These are phyloP conservation scores for Scomber japonicus DNA, from an alignment of 2,113 vertebrate species.

Conservation along the genomic window DNA sequence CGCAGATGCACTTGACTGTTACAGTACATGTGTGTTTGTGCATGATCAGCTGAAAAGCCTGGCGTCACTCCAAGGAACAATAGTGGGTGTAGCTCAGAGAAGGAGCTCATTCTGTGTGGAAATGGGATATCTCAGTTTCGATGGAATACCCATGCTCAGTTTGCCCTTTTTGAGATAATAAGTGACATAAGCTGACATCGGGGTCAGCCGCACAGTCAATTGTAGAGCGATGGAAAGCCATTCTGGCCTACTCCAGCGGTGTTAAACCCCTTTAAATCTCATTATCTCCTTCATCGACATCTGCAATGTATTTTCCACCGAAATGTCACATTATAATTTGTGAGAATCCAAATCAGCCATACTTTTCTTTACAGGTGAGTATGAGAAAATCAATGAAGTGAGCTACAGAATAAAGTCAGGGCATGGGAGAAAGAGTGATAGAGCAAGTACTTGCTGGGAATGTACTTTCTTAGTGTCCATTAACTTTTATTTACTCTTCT, in stretches of 20 bases:
- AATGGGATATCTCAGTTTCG: slow-evolving; percentile 52
- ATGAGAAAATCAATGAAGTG: slow-evolving; percentile 51
- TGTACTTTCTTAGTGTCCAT: neutral
- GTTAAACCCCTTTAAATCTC: slow-evolving; percentile 69
- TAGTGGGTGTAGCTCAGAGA: slow-evolving; percentile 14
- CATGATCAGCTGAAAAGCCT: slow-evolving; percentile 69
- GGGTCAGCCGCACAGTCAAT: slow-evolving; percentile 60
- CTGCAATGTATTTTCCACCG: slow-evolving; percentile 63
- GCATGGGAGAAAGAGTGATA: neutral
- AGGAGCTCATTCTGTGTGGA: slow-evolving; percentile 32
- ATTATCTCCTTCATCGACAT: slow-evolving; percentile 58
- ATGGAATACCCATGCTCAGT: slow-evolving; percentile 27
- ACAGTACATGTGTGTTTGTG: slow-evolving; percentile 57
- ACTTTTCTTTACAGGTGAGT: slow-evolving; percentile 48
- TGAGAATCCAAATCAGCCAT: slow-evolving; percentile 40
- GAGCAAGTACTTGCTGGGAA: neutral
- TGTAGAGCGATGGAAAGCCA: slow-evolving; percentile 57
- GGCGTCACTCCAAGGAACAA: slow-evolving; percentile 34
- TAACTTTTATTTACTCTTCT: neutral
- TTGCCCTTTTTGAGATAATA: slow-evolving; percentile 65
- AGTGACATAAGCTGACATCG: slow-evolving; percentile 64
- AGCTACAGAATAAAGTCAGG: slow-evolving; percentile 22
- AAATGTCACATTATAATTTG: slow-evolving; percentile 74
- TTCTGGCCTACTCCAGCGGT: slow-evolving; percentile 48
- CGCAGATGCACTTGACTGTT: slow-evolving; percentile 57